Conservation (phyloP, 1,140 invertebrate species). For the Drosophila nigrodunni region DNA sequence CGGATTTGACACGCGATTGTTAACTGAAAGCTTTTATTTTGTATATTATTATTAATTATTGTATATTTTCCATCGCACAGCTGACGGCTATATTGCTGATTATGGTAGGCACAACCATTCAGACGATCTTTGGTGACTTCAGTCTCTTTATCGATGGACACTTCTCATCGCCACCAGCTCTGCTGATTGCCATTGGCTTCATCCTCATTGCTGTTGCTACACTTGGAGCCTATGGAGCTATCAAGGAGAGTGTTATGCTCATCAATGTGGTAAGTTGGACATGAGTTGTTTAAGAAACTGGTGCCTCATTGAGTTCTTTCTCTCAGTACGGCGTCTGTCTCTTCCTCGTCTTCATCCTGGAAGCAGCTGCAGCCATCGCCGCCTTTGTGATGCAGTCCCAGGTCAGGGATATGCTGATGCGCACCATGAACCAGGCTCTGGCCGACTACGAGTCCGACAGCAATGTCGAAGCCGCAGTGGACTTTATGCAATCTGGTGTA, state of each 20-base stretch:
- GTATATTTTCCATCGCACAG: constrained; percentile 85
- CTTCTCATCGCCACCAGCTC: constrained; percentile 89
- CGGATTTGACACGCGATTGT: constrained; percentile 23
- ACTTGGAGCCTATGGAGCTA: constrained; percentile 92
- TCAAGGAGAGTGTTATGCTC: constrained; percentile 93
- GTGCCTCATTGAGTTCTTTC: neutral
- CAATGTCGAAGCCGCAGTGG: constrained; percentile 86
- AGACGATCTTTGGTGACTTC: constrained; percentile 90
- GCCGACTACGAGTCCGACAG: constrained; percentile 85
- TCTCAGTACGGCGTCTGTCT: constrained; percentile 92
- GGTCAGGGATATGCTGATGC: constrained; percentile 86
- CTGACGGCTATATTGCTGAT: constrained; percentile 90
- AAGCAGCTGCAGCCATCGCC: constrained; percentile 92
- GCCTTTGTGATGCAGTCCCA: constrained; percentile 90
- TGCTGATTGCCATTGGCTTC: constrained; percentile 91
- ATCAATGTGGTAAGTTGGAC: constrained; percentile 89
- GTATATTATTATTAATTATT: constrained; percentile 5
- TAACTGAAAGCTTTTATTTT: constrained; percentile 10
- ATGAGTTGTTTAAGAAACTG: neutral
- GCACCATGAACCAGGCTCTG: constrained; percentile 87
- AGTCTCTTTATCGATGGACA: constrained; percentile 88
- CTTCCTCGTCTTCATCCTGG: constrained; percentile 91
- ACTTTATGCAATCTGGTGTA: constrained; percentile 89
- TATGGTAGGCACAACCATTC: constrained; percentile 91
- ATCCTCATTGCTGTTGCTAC: constrained; percentile 92